phyloP scores from a whole-genome alignment of 1,140 invertebrate species.

The Sminthurinus signatus region DNA sequence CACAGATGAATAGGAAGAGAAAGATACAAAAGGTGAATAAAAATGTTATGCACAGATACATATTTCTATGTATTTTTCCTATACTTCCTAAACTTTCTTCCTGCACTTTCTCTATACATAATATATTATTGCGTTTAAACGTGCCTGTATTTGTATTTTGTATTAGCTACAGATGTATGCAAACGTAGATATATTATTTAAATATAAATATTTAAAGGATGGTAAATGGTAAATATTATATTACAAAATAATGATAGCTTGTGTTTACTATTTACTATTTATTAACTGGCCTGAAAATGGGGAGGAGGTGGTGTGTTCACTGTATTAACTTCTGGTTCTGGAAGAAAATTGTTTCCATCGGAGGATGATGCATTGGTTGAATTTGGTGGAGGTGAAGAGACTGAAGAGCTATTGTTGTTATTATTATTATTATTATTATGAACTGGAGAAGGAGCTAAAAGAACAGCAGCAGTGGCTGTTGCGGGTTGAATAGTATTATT shows the following conservation, averaged over 20 bases:
- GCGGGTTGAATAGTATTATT: too few species aligned
- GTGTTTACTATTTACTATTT: too few species aligned
- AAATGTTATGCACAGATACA: too few species aligned
- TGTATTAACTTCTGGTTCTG: constrained; percentile 21
- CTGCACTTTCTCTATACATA: neutral
- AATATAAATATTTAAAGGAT: neutral
- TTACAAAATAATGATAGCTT: neutral
- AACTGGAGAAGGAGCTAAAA: neutral
- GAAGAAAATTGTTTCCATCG: constrained; percentile 1
- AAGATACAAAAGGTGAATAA: too few species aligned
- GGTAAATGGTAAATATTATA: neutral
- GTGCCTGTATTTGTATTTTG: neutral
- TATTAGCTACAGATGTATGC: neutral
- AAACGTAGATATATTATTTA: neutral
- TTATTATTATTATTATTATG: too few species aligned
- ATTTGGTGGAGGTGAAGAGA: neutral
- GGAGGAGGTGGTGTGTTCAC: constrained; percentile 28
- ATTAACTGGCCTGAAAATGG: constrained; percentile 29
- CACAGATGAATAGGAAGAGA: too few species aligned
- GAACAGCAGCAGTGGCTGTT: neutral
- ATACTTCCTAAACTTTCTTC: too few species aligned
- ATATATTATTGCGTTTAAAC: neutral
- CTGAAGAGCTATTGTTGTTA: too few species aligned
- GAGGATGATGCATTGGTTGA: constrained; percentile 12
- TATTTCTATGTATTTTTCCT: too few species aligned